These are phyloP conservation scores for Falco columbarius DNA, from an alignment of 2,797 vertebrate species.

Conservation along the genomic window DNA sequence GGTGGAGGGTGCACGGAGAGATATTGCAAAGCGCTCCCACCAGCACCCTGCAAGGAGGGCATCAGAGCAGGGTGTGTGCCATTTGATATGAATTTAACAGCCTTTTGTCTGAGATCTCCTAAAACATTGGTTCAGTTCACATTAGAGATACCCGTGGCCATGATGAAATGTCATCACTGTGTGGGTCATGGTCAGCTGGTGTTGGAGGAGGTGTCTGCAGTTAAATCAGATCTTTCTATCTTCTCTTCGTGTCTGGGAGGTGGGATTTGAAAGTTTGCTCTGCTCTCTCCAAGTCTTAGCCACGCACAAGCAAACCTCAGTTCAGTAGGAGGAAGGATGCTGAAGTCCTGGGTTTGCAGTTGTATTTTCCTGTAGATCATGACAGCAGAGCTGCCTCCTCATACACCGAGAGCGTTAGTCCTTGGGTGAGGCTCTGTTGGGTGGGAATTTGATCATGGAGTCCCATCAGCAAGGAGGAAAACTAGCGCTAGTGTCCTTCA, in stretches of 20 bases:
- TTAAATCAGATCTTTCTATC: background rate
- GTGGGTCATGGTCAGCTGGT: background rate
- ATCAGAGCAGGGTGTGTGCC: background rate
- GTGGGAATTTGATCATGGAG: background rate
- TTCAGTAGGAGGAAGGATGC: background rate
- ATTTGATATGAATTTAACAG: background rate
- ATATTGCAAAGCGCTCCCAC: rapidly evolving
- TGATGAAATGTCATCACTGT: background rate
- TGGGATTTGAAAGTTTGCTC: background rate
- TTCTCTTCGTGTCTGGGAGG: background rate
- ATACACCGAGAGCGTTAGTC: rapidly evolving
- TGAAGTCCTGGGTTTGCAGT: background rate
- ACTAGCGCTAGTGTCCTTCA: background rate
- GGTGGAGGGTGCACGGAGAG: background rate
- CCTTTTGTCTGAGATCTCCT: background rate
- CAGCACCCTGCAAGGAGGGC: background rate
- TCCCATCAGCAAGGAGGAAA: background rate
- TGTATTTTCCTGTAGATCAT: background rate
- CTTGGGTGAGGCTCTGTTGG: background rate
- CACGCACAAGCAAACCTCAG: rapidly evolving
- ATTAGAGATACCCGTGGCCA: background rate
- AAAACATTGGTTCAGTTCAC: background rate
- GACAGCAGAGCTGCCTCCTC: background rate
- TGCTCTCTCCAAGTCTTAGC: background rate
- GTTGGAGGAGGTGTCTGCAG: background rate